Base-by-base conservation (phyloP, 2,113 vertebrate species). In the Brachypteracias leptosomus region DNA sequence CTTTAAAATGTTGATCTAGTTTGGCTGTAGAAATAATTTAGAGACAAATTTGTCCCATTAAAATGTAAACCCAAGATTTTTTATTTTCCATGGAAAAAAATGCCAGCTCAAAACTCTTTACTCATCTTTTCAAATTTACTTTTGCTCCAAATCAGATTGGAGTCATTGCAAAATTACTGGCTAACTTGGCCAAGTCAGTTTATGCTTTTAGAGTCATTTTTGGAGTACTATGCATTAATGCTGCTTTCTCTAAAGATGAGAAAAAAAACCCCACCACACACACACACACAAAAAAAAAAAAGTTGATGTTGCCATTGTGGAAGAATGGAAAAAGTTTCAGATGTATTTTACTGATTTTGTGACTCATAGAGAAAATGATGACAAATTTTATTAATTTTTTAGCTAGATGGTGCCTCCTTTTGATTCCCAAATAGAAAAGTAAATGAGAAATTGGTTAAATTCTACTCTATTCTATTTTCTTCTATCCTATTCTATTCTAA, bases 61-160 rank as follows among this genome's bases (percentile, higher is more conserved):
- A 81, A 81, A 52, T 24, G 4, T 33, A 81, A 89, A 71, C 1
- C 4, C 5, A 67, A 2, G 2, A n/a, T 59, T 93, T 63, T 25
- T 84, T 31, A 51, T 46, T 65, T 91, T 72, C 5, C 15, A 42
- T 31, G 16, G 3, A 12, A 62, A 82, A 72, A 49, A 58, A 54
- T 35, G 2, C 0, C 7, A 83, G 2, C 1, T 35, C 35, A 46
- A 55, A 40, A 1, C 1, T 1, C 6, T 67, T 54, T 54, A 38
- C 66, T 86, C 74, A 7, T 31, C 2, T 46, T 65, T 70, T 84
- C 9, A 22, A 75, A 54, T 42, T 89, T 82, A 19, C 1, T 77
- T 91, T 52, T 62, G 2, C 42, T 71, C 19, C 7, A 88, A 91
- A 74, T 36, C 13, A 42, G 51, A 8, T 36, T 68, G 33, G 6